These are phyloP conservation scores for Bursaphelenchus okinawaensis DNA, from an alignment of 2,888 invertebrate genomes.

Conservation along the genomic window DNA sequence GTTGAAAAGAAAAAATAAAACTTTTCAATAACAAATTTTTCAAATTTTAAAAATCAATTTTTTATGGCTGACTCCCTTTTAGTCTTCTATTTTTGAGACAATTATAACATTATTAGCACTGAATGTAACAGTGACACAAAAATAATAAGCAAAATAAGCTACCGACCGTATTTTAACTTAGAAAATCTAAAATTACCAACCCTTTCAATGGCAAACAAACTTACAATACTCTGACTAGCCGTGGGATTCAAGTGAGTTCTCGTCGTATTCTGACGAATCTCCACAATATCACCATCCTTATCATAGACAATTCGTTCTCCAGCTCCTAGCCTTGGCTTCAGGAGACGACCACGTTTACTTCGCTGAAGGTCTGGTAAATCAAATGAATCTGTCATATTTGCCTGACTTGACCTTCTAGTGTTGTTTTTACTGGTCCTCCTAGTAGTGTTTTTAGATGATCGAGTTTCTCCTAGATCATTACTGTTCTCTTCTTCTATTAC, in stretches of 20 bases:
- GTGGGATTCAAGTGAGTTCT: slow-evolving; percentile 2
- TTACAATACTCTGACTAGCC: not conserved
- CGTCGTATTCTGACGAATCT: not conserved
- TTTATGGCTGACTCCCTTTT: too few species aligned
- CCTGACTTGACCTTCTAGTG: not conserved
- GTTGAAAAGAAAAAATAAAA: not conserved
- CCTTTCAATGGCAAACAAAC: too few species aligned
- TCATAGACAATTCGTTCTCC: slow-evolving; percentile 12
- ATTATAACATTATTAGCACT: too few species aligned
- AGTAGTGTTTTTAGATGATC: too few species aligned
- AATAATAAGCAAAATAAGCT: too few species aligned
- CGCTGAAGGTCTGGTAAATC: slow-evolving; percentile 2
- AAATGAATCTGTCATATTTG: not conserved
- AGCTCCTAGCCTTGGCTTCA: slow-evolving; percentile 3
- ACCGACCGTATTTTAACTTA: too few species aligned
- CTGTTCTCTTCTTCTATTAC: not conserved
- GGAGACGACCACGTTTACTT: not conserved
- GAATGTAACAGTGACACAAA: too few species aligned
- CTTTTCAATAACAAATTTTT: too few species aligned
- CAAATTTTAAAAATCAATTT: too few species aligned
- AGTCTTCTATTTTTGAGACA: too few species aligned
- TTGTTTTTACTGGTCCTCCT: not conserved
- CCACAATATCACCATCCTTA: not conserved
- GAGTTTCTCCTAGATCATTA: too few species aligned
- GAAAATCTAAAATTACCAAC: too few species aligned